Conservation (phyloP, 2,888 invertebrate genomes). For the Biston betularia region DNA sequence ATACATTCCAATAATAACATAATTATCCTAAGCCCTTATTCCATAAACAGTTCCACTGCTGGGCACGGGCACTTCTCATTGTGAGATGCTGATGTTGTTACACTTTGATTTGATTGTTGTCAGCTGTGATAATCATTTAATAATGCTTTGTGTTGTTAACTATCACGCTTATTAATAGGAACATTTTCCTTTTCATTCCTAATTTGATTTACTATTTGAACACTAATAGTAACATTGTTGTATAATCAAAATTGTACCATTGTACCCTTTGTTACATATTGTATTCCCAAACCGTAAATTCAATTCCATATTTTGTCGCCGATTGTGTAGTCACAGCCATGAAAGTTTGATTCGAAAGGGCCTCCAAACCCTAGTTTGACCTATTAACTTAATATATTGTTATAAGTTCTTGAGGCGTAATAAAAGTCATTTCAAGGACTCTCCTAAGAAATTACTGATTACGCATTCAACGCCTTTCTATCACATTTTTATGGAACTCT, state of each 20-base stretch:
- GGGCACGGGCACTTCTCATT: too few species aligned
- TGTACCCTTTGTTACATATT: background rate
- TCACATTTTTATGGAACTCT: background rate
- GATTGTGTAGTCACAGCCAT: conserved; percentile 16
- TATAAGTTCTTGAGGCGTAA: conserved; percentile 12
- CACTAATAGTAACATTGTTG: conserved; percentile 4
- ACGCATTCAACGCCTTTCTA: background rate
- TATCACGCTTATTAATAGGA: too few species aligned
- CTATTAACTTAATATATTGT: conserved; percentile 17
- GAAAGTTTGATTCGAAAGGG: conserved; percentile 22
- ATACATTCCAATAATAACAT: too few species aligned
- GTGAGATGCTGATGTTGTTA: too few species aligned
- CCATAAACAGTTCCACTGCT: too few species aligned
- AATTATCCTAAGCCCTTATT: too few species aligned
- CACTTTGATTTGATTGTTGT: too few species aligned
- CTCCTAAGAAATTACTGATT: background rate
- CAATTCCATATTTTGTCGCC: conserved; percentile 18
- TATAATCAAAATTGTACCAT: background rate
- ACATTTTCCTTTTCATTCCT: too few species aligned
- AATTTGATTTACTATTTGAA: background rate
- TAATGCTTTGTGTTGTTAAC: too few species aligned
- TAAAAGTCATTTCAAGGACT: conserved; percentile 19
- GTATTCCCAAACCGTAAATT: conserved; percentile 7
- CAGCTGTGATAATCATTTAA: too few species aligned
- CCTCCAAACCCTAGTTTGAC: conserved; percentile 14